Base-by-base conservation (phyloP, 2,797 vertebrate genomes). In the Schizothorax lantsangensis region DNA sequence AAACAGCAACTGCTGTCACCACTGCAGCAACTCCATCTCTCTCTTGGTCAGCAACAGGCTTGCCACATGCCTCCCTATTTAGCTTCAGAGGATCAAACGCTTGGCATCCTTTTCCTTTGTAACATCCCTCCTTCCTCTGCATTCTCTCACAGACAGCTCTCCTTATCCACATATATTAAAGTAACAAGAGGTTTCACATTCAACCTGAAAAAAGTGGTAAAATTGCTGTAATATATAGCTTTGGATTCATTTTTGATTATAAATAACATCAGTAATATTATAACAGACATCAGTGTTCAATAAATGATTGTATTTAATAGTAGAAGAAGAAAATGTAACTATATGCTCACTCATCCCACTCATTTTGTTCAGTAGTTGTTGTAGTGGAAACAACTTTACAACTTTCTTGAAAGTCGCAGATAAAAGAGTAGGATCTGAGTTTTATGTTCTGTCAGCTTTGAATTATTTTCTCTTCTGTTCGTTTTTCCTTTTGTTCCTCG, bases 31-130 rank as follows among this genome's bases (percentile, higher is more conserved):
- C 26, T 52, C 57, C 5, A 26, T 84, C 59, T 52, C 59, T 47
- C 30, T 84, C 57, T 77, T 52, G 84, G 45, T 81, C 78, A 33
- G 69, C 59, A 87, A 82, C 38, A 71, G 80, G 54, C 81, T 80
- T 80, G 33, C 36, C 83, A 85, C 81, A 40, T 85, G 75, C 52
- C 59, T 87, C 57, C n/a, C 77, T 62, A 72, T 88, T 49, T 89
- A 84, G 69, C 80, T 88, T 72, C 69, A 78, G 64, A 59, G 79
- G 84, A 89, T 88, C 88, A 89, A 86, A 81, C 2, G 6, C 69
- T 45, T 77, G 81, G 45, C 84, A 84, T 69, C 69, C n/a, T 43
- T 86, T 49, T 71, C 30, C 66, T 73, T 75, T 89, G 54, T 87
- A 80, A 54, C 74, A 64, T 36, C 57, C 26, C 47, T 36, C 47